phyloP scores from a whole-genome alignment of 1,140 invertebrate genomes.

The Cydia pomonella region DNA sequence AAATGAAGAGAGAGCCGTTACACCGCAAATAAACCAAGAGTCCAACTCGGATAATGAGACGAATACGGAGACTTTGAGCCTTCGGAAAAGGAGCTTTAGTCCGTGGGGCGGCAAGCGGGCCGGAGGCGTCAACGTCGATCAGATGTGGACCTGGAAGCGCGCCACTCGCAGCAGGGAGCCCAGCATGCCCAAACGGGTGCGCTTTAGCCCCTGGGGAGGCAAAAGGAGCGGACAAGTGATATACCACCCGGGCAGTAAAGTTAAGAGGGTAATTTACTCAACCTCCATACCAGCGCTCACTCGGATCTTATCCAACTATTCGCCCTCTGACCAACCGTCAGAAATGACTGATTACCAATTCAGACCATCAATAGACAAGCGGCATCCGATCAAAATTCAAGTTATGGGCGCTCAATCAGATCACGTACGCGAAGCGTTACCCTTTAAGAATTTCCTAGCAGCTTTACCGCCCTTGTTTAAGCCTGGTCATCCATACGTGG shows the following conservation, averaged over 20 bases:
- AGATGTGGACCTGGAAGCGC: conserved; percentile 71
- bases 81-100: conserved; percentile 65
- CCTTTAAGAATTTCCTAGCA: conserved; percentile 62
- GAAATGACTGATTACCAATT: conserved; percentile 60
- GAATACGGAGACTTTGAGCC: conserved; percentile 41
- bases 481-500: conserved; percentile 63
- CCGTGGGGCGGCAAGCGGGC: conserved; percentile 72
- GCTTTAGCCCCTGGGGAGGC: conserved; percentile 74
- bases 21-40: conserved; percentile 43
- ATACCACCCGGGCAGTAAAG: conserved; percentile 63
- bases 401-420: conserved; percentile 57
- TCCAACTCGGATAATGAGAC: conserved; percentile 45
- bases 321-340: conserved; percentile 48
- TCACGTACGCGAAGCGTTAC: conserved; percentile 59
- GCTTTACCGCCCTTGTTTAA: conserved; percentile 61
- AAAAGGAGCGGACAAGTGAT: conserved; percentile 70
- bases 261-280: conserved; percentile 62
- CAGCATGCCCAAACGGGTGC: conserved; percentile 71
- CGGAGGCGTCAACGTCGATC: conserved; percentile 50
- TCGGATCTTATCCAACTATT: conserved; percentile 64
- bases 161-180: conserved; percentile 58
- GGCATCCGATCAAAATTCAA: conserved; percentile 64
- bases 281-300: conserved; percentile 66
- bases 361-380: conserved; percentile 58
- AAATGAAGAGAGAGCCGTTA: conserved; percentile 42